phyloP scores from a whole-genome alignment of 2,888 invertebrate genomes.

The Phania funesta region DNA sequence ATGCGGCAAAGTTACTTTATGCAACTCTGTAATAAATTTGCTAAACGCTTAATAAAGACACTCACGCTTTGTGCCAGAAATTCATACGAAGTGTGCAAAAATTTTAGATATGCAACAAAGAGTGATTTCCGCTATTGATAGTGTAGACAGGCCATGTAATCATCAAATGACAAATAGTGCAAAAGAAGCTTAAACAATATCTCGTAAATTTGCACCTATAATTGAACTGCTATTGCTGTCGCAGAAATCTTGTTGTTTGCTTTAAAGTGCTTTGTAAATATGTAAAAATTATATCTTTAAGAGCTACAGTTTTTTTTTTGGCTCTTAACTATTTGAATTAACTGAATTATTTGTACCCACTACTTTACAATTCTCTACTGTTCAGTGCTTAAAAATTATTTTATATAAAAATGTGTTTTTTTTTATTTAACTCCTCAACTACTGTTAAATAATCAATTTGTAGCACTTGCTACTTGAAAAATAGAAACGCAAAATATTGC shows the following conservation, averaged over 20 bases:
- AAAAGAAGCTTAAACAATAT: no score
- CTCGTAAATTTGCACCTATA: background rate
- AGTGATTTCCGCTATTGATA: no score
- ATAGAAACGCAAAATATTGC: background rate
- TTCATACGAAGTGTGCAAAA: no score
- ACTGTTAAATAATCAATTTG: slow-evolving; percentile 44
- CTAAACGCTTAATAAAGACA: no score
- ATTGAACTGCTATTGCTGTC: background rate
- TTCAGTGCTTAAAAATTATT: slow-evolving; percentile 15
- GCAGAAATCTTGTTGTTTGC: background rate
- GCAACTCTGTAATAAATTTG: no score
- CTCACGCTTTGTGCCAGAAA: no score
- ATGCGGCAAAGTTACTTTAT: no score
- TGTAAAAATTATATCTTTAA: background rate
- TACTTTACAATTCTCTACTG: slow-evolving; percentile 28
- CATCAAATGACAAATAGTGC: no score
- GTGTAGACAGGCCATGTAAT: no score
- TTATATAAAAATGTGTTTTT: slow-evolving; percentile 15
- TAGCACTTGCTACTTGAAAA: slow-evolving; percentile 54
- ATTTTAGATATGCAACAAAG: no score
- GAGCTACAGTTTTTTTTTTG: background rate
- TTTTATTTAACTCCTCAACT: slow-evolving; percentile 37
- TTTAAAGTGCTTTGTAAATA: slow-evolving; percentile 41
- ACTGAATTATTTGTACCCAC: background rate
- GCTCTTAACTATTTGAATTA: slow-evolving; percentile 6